Evolutionary conservation across 2,113 vertebrate species (phyloP).

Genomic region (Oreochromis tanganicae): DNA sequence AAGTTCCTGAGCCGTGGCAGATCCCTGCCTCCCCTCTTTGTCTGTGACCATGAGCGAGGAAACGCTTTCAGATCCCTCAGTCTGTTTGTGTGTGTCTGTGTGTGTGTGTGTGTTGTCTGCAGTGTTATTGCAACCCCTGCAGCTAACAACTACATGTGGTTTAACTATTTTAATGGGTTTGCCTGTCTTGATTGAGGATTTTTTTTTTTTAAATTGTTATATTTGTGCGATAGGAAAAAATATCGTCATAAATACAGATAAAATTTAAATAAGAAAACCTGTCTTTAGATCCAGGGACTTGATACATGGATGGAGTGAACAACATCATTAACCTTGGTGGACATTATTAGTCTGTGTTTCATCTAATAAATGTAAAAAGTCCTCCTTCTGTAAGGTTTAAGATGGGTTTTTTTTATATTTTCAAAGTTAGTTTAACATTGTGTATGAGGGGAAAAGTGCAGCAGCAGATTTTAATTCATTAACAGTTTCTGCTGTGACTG

Average conservation of each 20-base stretch:
- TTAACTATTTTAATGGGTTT: not conserved
- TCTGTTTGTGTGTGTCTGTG: not conserved
- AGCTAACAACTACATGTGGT: not conserved
- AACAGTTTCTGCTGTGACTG: not conserved
- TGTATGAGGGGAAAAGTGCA: not conserved
- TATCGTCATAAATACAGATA: not conserved
- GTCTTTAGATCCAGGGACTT: not conserved
- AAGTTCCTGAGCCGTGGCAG: conserved; percentile 66
- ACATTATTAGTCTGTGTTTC: not conserved
- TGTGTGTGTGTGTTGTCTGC: not conserved
- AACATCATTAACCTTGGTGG: not conserved
- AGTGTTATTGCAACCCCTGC: not conserved
- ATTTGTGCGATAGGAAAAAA: not conserved
- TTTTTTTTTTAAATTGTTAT: not conserved
- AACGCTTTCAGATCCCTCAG: conserved; percentile 24
- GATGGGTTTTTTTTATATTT: not conserved
- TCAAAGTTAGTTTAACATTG: not conserved
- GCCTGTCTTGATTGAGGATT: not conserved
- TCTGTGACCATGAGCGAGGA: conserved; percentile 61
- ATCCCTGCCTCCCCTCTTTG: conserved; percentile 65
- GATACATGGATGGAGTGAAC: not conserved
- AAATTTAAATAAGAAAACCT: not conserved
- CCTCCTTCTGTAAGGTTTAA: not conserved
- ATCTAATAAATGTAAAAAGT: not conserved
- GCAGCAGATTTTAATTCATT: not conserved